phyloP scores from a whole-genome alignment of 2,888 invertebrate genomes.

The Cerceris ruficornis region DNA sequence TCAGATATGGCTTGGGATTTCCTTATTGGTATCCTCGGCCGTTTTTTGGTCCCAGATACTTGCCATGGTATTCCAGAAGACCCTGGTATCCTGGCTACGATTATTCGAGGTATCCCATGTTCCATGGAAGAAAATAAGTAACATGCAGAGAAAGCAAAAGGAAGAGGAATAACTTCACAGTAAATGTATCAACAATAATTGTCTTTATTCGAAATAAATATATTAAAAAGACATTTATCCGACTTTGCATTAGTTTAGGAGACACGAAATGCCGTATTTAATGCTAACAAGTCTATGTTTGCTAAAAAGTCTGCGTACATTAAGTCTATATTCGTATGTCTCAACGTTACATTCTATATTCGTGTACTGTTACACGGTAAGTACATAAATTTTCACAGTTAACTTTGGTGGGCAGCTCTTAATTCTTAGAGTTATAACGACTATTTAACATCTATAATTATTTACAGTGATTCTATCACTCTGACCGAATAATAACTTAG shows the following conservation, averaged over 20 bases:
- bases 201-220: conserved; percentile 20
- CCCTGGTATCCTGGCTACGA: conserved; percentile 8
- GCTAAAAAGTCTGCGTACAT: neutral
- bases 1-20: conserved; percentile 3
- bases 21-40: conserved; percentile 30
- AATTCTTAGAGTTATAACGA: conserved; percentile 35
- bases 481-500: neutral
- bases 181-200: neutral
- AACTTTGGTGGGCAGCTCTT: conserved; percentile 55
- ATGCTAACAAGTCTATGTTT: neutral
- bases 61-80: conserved; percentile 10
- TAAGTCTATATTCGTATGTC: neutral
- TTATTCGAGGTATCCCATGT: conserved; percentile 68
- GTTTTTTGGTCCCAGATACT: conserved; percentile 24
- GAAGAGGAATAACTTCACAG: neutral
- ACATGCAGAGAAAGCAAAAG: too few relatives aligned
- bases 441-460: neutral
- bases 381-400: conserved; percentile 7
- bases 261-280: conserved; percentile 9
- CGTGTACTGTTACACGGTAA: neutral
- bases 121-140: conserved; percentile 67
- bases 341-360: too few relatives aligned
- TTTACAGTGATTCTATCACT: conserved; percentile 2
- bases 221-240: neutral
- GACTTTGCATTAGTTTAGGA: conserved; percentile 7